Conservation (phyloP, 1,140 invertebrate genomes). For the Hyles vespertilio region DNA sequence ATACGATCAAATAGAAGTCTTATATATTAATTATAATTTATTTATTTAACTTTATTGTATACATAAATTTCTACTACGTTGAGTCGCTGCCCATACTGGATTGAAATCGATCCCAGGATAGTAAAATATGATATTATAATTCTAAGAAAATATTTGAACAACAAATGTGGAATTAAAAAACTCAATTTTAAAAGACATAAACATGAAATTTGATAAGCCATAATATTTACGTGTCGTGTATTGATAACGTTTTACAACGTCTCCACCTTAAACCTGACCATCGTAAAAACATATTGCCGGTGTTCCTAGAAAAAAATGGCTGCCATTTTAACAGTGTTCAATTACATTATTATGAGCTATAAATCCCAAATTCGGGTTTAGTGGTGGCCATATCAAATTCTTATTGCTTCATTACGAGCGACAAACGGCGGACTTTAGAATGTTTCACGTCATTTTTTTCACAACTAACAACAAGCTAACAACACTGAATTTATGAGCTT, state of each 20-base stretch:
- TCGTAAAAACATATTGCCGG: conserved; percentile 9
- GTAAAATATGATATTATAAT: too few species aligned
- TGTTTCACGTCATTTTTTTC: conserved; percentile 11
- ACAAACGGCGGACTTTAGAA: conserved; percentile 19
- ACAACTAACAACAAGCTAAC: conserved; percentile 1
- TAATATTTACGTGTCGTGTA: too few species aligned
- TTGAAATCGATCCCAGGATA: too few species aligned
- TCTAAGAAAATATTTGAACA: too few species aligned
- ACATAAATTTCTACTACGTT: too few species aligned
- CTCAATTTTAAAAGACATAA: too few species aligned
- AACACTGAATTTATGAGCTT: background rate
- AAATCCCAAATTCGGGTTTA: conserved; percentile 21
- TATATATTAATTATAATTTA: too few species aligned
- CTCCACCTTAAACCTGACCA: background rate
- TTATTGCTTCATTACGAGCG: conserved; percentile 23
- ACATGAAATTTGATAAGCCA: too few species aligned
- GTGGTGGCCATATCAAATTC: conserved; percentile 22
- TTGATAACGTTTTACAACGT: conserved; percentile 1
- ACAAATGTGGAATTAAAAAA: too few species aligned
- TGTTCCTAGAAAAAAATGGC: conserved; percentile 9
- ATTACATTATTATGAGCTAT: conserved; percentile 25
- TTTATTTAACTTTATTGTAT: too few species aligned
- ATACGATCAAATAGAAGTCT: too few species aligned
- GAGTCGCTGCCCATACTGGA: too few species aligned
- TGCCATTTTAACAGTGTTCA: conserved; percentile 11